These are phyloP conservation scores for Sternotherus odoratus DNA, from an alignment of 2,797 vertebrate species.

Conservation along the genomic window DNA sequence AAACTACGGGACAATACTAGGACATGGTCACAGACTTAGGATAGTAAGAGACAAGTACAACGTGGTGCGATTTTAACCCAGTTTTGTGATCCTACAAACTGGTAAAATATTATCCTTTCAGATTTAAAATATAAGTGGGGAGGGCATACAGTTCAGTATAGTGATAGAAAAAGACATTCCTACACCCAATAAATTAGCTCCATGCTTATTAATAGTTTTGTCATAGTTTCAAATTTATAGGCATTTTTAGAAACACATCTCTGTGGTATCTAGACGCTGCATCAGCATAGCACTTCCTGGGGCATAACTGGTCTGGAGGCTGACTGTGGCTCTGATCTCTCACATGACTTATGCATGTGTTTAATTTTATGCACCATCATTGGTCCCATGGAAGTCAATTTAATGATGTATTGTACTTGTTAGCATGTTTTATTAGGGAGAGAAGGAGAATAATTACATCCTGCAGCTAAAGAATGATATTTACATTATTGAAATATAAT, in stretches of 20 bases:
- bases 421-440: neutral
- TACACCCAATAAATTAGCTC: neutral
- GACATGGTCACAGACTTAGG: neutral
- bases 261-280: neutral
- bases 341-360: neutral
- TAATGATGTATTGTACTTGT: neutral
- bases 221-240: neutral
- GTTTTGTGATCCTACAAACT: neutral
- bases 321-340: neutral
- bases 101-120: neutral
- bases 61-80: neutral
- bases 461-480: neutral
- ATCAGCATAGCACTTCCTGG: neutral
- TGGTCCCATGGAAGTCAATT: neutral
- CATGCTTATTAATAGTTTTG: neutral
- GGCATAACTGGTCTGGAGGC: neutral
- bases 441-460: neutral
- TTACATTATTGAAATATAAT: neutral
- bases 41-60: neutral
- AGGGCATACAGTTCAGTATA: neutral
- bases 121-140: neutral
- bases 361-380: neutral
- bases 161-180: fast-evolving
- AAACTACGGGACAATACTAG: neutral
- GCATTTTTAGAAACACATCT: neutral